Conservation (phyloP, 2,113 vertebrate species). For the Lonchura striata region DNA sequence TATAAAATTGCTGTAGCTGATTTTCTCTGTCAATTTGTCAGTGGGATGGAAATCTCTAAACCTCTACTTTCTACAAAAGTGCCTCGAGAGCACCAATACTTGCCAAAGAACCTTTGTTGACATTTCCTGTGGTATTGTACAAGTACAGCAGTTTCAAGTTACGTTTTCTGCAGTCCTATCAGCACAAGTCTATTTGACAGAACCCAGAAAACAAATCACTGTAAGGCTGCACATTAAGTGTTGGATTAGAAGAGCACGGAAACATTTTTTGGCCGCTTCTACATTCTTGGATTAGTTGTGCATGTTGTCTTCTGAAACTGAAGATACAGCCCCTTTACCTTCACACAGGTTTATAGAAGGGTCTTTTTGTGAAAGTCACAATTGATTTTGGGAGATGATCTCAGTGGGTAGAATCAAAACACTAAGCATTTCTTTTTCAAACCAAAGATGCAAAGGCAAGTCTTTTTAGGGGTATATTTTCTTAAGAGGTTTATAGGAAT, state of each 20-base stretch:
- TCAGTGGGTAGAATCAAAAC: background rate
- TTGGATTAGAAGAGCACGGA: background rate
- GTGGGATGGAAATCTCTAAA: background rate
- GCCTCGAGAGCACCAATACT: background rate
- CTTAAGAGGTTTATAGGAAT: background rate
- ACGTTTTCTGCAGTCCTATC: background rate
- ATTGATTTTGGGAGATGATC: background rate
- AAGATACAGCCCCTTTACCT: background rate
- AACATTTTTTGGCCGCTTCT: background rate
- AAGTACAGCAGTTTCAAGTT: background rate
- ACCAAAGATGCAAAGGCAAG: background rate
- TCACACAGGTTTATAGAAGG: background rate
- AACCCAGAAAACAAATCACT: background rate
- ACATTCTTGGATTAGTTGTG: background rate
- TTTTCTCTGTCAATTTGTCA: background rate
- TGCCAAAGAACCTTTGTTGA: background rate
- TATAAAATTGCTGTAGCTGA: background rate
- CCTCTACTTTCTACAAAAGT: background rate
- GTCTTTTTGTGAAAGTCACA: background rate
- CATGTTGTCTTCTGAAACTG: fast-evolving
- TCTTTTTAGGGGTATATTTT: background rate
- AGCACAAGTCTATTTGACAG: background rate
- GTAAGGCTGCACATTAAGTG: fast-evolving
- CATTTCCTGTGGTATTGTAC: background rate
- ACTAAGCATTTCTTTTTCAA: background rate